Percentiles rank a stretch among this genome's conserved stretches.
Conservation (phyloP, 2,888 invertebrate species). For the Microplitis deprimator region DNA sequence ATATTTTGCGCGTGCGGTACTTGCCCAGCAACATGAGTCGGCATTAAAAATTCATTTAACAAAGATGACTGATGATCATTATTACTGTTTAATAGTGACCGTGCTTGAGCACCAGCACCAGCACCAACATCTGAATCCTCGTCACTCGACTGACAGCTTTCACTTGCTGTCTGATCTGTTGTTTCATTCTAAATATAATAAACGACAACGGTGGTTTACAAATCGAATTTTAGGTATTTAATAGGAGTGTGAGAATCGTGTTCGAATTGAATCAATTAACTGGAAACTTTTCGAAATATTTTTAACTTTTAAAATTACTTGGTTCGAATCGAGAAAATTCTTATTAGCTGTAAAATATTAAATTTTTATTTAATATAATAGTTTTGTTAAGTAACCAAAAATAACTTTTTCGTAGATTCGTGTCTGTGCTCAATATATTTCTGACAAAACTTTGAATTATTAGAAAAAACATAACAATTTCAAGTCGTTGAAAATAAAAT, state of each 20-base stretch:
- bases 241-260: neutral
- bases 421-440: too few relatives aligned
- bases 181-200: constrained; percentile 57
- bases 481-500: too few relatives aligned
- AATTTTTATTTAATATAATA: too few relatives aligned
- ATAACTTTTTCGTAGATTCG: too few relatives aligned
- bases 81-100: constrained; percentile 50
- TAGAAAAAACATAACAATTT: too few relatives aligned
- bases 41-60: constrained; percentile 47
- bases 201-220: constrained; percentile 9
- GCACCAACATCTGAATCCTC: constrained; percentile 63
- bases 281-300: neutral
- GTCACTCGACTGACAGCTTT: constrained; percentile 65
- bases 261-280: too few relatives aligned
- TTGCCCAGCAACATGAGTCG: constrained; percentile 44
- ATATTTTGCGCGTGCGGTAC: constrained; percentile 33
- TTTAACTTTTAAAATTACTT: too few relatives aligned
- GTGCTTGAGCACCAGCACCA: constrained; percentile 51
- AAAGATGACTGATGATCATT: constrained; percentile 54
- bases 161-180: constrained; percentile 63
- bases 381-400: too few relatives aligned
- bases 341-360: too few relatives aligned
- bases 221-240: constrained; percentile 19
- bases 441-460: too few relatives aligned
- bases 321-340: too few relatives aligned